Percentiles rank a stretch among this genome's conserved stretches.
phyloP scores from a whole-genome alignment of 2,797 vertebrate species.

The Stomatorhinus walkeri region DNA sequence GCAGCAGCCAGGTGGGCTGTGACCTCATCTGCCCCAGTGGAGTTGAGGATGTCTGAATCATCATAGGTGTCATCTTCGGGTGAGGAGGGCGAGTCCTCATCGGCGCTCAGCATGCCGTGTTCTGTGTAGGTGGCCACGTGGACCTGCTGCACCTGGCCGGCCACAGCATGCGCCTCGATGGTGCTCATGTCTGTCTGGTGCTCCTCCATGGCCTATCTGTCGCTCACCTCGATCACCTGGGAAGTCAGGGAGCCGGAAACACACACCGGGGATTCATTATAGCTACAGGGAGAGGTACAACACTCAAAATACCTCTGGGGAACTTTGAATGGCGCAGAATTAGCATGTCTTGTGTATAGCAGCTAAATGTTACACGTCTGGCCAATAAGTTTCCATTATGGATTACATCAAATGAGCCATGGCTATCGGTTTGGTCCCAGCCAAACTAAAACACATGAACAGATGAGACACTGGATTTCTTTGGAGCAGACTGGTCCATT shows the following conservation, averaged over 20 bases:
- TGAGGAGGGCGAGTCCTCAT: slow-evolving; percentile 92
- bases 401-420: neutral
- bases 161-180: slow-evolving; percentile 88
- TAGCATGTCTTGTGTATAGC: neutral
- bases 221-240: slow-evolving; percentile 32
- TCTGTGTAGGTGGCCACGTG: slow-evolving; percentile 90
- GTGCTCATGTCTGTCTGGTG: slow-evolving; percentile 90
- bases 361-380: neutral
- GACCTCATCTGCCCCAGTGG: slow-evolving; percentile 86
- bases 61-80: slow-evolving; percentile 92
- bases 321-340: neutral
- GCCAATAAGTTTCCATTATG: neutral
- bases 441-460: neutral
- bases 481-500: neutral
- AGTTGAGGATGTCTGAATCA: slow-evolving; percentile 96
- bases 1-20: slow-evolving; percentile 94
- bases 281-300: neutral
- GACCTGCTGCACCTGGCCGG: slow-evolving; percentile 83
- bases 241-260: neutral
- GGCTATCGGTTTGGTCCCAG: neutral
- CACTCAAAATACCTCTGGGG: neutral
- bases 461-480: neutral
- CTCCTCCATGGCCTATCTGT: slow-evolving; percentile 74
- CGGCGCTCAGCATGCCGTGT: slow-evolving; percentile 85
- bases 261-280: neutral